These are phyloP conservation scores for Hydrozoanthus tunicans DNA, from an alignment of 64 coral and sea anemone genomes.

Conservation along the genomic window DNA sequence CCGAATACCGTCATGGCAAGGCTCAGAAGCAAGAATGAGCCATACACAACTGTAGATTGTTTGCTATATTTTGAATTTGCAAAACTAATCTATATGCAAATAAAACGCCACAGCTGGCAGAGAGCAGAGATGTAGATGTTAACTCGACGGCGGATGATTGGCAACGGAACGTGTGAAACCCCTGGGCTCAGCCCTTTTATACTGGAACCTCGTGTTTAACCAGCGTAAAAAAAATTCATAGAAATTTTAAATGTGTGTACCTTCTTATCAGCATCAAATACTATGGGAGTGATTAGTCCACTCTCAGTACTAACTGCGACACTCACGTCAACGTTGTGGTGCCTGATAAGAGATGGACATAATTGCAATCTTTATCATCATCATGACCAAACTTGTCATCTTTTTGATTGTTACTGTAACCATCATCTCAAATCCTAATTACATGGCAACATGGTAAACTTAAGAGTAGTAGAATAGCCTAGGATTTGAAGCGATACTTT, in stretches of 20 bases:
- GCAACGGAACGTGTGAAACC: neutral
- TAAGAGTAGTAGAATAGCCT: too few species aligned
- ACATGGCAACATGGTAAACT: too few species aligned
- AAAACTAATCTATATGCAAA: too few species aligned
- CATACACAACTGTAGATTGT: too few species aligned
- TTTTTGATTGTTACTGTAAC: neutral
- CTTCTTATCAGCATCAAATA: conserved; percentile 98
- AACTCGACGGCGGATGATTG: neutral
- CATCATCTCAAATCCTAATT: neutral
- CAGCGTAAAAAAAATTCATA: too few species aligned
- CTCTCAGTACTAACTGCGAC: conserved; percentile 88
- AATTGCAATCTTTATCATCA: neutral
- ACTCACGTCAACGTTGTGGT: conserved; percentile 93
- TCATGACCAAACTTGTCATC: neutral
- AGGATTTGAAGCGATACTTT: too few species aligned
- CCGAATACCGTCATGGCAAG: too few species aligned
- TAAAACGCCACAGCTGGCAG: too few species aligned
- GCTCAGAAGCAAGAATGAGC: too few species aligned
- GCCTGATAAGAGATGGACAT: conserved; percentile 52
- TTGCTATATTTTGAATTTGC: too few species aligned
- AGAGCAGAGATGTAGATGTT: too few species aligned
- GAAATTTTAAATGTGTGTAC: neutral
- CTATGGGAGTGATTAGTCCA: conserved; percentile 96
- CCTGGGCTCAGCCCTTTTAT: neutral
- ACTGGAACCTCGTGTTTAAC: too few species aligned